Evolutionary conservation across 2,113 vertebrate species (phyloP), one percentile per base, ranked within the genome.

Genomic region (Lepus timidus): DNA sequence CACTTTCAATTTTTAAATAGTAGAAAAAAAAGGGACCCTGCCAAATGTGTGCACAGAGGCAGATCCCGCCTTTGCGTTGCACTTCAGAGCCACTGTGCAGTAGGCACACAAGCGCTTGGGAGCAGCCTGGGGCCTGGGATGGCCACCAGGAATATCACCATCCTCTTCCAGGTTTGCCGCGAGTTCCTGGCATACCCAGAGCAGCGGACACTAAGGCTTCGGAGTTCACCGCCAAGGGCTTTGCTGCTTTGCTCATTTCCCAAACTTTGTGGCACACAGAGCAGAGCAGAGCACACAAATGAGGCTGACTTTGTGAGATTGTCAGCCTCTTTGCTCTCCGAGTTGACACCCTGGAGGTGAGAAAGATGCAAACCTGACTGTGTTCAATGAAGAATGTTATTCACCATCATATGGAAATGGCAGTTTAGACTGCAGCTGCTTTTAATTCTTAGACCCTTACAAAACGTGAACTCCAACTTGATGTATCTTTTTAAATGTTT

Each of bases 1-100:
- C 27, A 82, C 31, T 92, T 93, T 20, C 64, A 92, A 58, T 90
- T 88, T 91, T 70, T 91, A 92, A 93, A 85, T 79, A 61, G 61
- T 91, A 44, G 78, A 71, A 8, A 33, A 33, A 82, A 52, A 39
- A 10, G 4, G 10, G 3, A 51, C 11, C 10, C 61, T 88, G 5
- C 39, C 29, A 79, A 80, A 71, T 44, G 6, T 82, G 19, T 78
- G 29, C 16, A 19, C 64, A 51, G 84, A 64, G 33, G 51, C n/a
- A 65, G 39, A 67, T 8, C 74, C 23, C 64, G 62, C 20, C 78
- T 33, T 6, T 22, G 64, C 36, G 20, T 80, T 85, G 20, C 19
- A 29, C 31, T 17, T 44, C 11, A 0, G 0, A 79, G 51, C 33
- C 58, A n/a, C 51, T 33, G 14, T 71, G 31, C 19, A 10, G 2